phyloP scores from a whole-genome alignment of 1,140 invertebrate genomes.

The Scaptodrosophila lebanonensis region DNA sequence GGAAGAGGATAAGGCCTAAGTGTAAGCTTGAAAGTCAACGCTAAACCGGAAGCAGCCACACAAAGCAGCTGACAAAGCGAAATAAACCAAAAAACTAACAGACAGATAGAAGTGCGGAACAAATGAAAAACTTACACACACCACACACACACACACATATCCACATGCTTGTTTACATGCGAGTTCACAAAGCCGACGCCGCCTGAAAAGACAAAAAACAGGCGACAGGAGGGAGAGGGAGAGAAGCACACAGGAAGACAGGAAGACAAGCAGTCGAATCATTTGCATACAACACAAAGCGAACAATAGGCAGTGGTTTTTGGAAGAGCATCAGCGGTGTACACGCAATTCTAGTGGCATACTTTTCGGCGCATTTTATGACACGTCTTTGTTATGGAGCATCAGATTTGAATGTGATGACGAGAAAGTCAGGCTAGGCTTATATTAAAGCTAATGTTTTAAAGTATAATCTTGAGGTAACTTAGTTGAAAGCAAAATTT shows the following conservation, averaged over 20 bases:
- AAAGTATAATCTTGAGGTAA: too few species aligned
- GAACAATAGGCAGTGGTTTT: too few species aligned
- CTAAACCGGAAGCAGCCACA: not conserved
- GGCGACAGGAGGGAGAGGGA: not conserved
- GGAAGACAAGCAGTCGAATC: not conserved
- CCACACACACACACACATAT: too few species aligned
- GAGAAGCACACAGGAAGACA: not conserved
- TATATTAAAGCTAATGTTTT: too few species aligned
- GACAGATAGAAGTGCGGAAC: not conserved
- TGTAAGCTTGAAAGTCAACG: not conserved
- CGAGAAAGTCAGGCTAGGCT: too few species aligned
- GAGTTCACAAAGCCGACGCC: slow-evolving; percentile 14
- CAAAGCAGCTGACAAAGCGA: not conserved
- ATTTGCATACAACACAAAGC: not conserved
- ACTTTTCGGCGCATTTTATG: slow-evolving; percentile 3
- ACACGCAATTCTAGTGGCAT: slow-evolving; percentile 6
- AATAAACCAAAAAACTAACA: slow-evolving; percentile 2
- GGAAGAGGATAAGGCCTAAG: not conserved
- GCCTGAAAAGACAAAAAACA: slow-evolving; percentile 4
- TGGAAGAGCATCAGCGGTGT: too few species aligned
- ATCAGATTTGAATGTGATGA: slow-evolving; percentile 8
- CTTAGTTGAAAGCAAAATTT: too few species aligned
- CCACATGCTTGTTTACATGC: slow-evolving; percentile 12
- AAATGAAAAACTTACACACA: not conserved
- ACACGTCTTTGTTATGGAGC: slow-evolving; percentile 13